Percentiles rank a stretch among this genome's conserved stretches.
Evolutionary conservation across 1,140 invertebrate genomes (phyloP).

Genomic region (Eulimnadia texana): DNA sequence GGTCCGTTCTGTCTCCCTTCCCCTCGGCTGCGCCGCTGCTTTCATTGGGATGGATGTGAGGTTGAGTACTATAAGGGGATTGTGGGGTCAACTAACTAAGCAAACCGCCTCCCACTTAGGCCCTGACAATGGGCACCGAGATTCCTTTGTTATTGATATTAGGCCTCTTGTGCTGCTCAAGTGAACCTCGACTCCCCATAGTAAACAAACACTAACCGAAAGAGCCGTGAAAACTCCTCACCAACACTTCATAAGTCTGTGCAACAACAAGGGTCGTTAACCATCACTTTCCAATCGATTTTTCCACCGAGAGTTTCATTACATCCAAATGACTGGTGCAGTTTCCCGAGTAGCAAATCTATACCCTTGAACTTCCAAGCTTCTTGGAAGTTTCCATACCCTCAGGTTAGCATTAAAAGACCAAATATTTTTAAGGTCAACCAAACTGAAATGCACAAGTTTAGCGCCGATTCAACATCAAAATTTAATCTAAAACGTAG

Average conservation of each 20-base stretch:
- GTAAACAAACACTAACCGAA: background rate
- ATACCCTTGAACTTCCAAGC: too few species aligned
- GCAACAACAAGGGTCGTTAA: background rate
- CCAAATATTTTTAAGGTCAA: too few species aligned
- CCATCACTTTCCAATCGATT: background rate
- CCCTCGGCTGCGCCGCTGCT: too few species aligned
- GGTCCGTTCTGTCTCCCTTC: background rate
- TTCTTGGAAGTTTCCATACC: too few species aligned
- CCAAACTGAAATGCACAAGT: too few species aligned
- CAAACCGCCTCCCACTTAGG: background rate
- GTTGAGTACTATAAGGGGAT: background rate
- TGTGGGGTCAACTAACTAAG: background rate
- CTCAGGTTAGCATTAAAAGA: too few species aligned
- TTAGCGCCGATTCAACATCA: too few species aligned
- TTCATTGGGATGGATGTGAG: too few species aligned
- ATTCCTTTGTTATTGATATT: background rate
- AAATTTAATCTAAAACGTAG: too few species aligned
- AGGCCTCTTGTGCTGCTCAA: background rate
- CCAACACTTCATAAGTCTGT: background rate
- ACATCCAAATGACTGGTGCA: too few species aligned
- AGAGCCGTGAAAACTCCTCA: background rate
- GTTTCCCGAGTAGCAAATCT: too few species aligned
- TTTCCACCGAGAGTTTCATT: background rate
- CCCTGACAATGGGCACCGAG: background rate
- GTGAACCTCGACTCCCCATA: background rate